Conservation (phyloP, 2,113 vertebrate genomes). For the Taurulus bubalis region DNA sequence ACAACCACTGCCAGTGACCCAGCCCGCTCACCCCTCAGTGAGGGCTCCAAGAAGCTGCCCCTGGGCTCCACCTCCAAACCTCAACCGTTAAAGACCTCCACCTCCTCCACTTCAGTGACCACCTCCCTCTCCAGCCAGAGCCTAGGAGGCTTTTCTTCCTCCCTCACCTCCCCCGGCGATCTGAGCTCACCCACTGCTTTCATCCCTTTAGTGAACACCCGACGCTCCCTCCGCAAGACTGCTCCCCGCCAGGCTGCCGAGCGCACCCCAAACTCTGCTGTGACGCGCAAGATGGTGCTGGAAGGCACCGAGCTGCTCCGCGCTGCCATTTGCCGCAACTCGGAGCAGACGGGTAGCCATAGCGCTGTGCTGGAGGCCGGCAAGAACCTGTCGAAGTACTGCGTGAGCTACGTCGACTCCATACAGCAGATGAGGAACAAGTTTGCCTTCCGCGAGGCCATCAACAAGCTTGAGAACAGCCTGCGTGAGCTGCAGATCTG, state of each 20-base stretch:
- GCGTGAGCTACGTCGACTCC: constrained; percentile 95
- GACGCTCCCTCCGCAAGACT: constrained; percentile 94
- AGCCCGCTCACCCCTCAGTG: constrained; percentile 66
- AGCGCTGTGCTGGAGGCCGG: constrained; percentile 94
- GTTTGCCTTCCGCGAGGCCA: constrained; percentile 96
- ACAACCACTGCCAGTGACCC: constrained; percentile 78
- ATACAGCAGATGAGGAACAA: constrained; percentile 99
- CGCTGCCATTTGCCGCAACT: constrained; percentile 90
- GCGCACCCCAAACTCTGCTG: constrained; percentile 88
- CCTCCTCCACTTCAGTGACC: constrained; percentile 72
- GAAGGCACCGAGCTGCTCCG: constrained; percentile 91
- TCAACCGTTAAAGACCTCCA: constrained; percentile 80
- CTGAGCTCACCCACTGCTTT: constrained; percentile 86
- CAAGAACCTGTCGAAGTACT: constrained; percentile 97
- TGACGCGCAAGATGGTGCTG: constrained; percentile 92
- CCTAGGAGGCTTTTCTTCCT: constrained; percentile 65
- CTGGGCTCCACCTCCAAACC: constrained; percentile 87
- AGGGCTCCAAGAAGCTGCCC: constrained; percentile 85
- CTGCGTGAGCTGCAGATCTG: constrained; percentile 97
- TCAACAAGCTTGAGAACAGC: constrained; percentile 96
- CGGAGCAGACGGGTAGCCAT: constrained; percentile 95
- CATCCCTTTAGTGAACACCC: constrained; percentile 91
- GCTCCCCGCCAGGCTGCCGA: constrained; percentile 87
- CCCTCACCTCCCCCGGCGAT: constrained; percentile 75
- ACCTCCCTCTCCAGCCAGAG: constrained; percentile 68